Base-by-base conservation (phyloP, 2,888 invertebrate species). In the Caenorhabditis becei region DNA sequence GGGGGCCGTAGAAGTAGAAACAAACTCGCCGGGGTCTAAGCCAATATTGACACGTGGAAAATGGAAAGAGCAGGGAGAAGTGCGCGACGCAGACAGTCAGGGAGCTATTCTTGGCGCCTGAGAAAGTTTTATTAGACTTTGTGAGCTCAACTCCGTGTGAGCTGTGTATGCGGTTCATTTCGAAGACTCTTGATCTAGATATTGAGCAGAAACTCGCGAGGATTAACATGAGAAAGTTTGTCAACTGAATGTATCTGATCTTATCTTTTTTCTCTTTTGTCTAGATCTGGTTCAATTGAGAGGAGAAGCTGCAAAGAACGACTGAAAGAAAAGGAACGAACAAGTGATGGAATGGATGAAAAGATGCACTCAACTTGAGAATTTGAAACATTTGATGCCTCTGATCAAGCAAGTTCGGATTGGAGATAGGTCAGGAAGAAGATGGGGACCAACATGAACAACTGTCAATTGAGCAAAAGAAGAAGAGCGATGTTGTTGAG, bases 31-130 rank as follows among this genome's bases (percentile, higher is more conserved):
- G 41, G 24, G 54, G 28, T 54, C 54, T 54, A 28, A 54, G 59
- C 74, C 49, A 74, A 74, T 74, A 74, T 74, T 74, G 65, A 74
- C 74, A 56, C 41, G 72, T 70, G 70, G 53, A 23, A 23, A 59
- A 32, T 26, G 8, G 32, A 56, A 41, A 66, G 54, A 53, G 61
- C 18, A 11, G 3, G 8, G 49, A 53, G 49, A 53, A 37, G 18
- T 14, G 41, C 20, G 61, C 44, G 37, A 35, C 24, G 47, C 32
- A 74, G 74, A 51, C n/a, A 10, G 35, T 37, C 44, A 18, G 47
- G 41, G 63, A 56, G 63, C 58, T 63, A 72, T 66, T 63, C 63
- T 58, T 74, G 56, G 74, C 74, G 49, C 54, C 59, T 59, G 62
- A 24, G 32, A 58, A 35, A 69, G 69, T 69, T 67, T 58, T 69